A percentile compares a stretch with the other conserved stretches of the same genome.
These are phyloP conservation scores for Pseudois nayaur DNA, from an alignment of 2,113 vertebrate genomes.

Conservation along the genomic window DNA sequence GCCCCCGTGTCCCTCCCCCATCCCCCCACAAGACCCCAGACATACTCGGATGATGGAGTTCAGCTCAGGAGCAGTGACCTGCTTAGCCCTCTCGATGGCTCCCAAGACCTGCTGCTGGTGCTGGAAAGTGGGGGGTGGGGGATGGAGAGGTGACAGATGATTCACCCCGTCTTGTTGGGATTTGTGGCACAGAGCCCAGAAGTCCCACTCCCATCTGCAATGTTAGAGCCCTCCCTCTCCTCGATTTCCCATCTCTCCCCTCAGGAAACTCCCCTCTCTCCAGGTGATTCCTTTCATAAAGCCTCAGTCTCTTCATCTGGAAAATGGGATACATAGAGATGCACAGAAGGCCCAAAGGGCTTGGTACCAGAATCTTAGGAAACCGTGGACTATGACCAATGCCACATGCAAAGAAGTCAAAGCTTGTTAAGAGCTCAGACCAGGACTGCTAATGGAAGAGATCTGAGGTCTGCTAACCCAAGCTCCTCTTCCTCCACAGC, in stretches of 20 bases:
- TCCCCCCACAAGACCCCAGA: not conserved
- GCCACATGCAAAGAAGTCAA: not conserved
- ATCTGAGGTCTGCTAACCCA: not conserved
- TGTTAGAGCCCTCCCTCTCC: not conserved
- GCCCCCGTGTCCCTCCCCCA: not conserved
- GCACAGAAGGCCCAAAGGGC: not conserved
- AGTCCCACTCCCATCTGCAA: not conserved
- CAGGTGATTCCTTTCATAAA: not conserved
- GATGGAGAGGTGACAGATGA: not conserved
- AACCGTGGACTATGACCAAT: not conserved
- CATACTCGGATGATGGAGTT: constrained; percentile 98
- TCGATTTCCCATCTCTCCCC: not conserved
- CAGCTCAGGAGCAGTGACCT: constrained; percentile 96
- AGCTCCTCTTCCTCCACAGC: not conserved
- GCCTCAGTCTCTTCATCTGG: not conserved
- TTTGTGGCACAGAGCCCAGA: not conserved
- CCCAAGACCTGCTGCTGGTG: constrained; percentile 99
- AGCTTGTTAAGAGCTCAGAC: not conserved
- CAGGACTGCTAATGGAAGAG: not conserved
- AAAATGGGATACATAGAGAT: not conserved
- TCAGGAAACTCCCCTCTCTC: not conserved
- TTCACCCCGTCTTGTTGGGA: too few species aligned
- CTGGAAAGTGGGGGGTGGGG: constrained; percentile 68
- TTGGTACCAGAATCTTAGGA: too few species aligned
- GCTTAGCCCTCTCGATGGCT: constrained; percentile 96